A percentile compares a stretch with the other conserved stretches of the same genome.
Conservation (phyloP, 1,140 invertebrate genomes). For the Diabrotica undecimpunctata region DNA sequence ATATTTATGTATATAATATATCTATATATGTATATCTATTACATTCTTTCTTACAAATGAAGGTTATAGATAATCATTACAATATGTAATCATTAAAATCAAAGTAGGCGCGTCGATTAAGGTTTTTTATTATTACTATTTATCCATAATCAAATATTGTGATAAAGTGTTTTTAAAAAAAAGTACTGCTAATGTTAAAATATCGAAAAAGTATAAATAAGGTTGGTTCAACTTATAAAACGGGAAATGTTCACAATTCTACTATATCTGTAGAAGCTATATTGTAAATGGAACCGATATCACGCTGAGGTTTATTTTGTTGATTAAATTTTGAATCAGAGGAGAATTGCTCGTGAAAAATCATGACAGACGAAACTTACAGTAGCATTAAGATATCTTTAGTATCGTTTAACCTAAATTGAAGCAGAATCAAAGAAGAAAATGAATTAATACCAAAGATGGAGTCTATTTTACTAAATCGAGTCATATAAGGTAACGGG, state of each 20-base stretch:
- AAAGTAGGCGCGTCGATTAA: neutral
- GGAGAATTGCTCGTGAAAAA: no score
- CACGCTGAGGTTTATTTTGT: constrained; percentile 14
- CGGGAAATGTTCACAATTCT: constrained; percentile 4
- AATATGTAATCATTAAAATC: neutral
- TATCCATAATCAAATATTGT: neutral
- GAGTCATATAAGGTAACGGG: no score
- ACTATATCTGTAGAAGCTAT: constrained; percentile 12
- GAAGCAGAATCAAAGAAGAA: no score
- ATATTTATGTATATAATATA: neutral
- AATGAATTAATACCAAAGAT: no score
- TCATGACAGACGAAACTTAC: no score
- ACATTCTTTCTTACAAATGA: constrained; percentile 8
- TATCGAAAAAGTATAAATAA: neutral
- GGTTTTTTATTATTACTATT: neutral
- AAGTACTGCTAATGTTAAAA: neutral
- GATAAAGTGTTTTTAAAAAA: neutral
- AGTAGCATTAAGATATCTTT: no score
- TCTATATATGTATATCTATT: neutral
- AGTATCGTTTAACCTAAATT: no score
- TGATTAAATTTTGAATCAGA: constrained; percentile 20
- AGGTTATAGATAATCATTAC: constrained; percentile 1
- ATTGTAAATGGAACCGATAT: constrained; percentile 9
- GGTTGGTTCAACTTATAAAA: neutral
- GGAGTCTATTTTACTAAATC: no score